A percentile compares a stretch with the other conserved stretches of the same genome.
Evolutionary conservation across 92 coral and sea anemone species (phyloP).

Genomic region (Virgularia gustaviana): DNA sequence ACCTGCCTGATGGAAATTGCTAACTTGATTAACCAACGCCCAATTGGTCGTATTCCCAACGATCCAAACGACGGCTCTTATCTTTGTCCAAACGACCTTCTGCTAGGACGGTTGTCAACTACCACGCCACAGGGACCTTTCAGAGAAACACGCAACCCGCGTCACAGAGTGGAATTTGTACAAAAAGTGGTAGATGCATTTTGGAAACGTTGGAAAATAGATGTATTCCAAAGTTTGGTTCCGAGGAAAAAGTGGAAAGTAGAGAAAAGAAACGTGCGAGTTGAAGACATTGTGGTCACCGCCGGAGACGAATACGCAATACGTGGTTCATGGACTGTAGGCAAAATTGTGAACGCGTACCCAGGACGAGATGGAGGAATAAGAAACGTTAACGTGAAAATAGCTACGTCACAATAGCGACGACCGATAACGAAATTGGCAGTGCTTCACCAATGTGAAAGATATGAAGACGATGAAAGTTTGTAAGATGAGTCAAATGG

Average conservation of each 20-base stretch:
- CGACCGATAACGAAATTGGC: too few relatives aligned
- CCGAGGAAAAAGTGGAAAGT: slow-evolving; percentile 40
- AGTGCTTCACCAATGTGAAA: too few relatives aligned
- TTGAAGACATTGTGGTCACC: slow-evolving; percentile 24
- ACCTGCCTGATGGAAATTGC: slow-evolving; percentile 39
- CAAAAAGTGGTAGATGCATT: slow-evolving; percentile 54
- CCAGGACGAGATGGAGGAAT: too few relatives aligned
- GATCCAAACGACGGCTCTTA: slow-evolving; percentile 46
- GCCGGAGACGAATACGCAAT: not conserved
- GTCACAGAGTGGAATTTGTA: slow-evolving; percentile 53
- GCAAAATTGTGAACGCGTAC: too few relatives aligned
- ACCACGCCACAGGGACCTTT: slow-evolving; percentile 49
- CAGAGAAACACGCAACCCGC: slow-evolving; percentile 43
- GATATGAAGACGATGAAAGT: too few relatives aligned
- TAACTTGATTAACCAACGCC: slow-evolving; percentile 42
- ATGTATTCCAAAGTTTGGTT: slow-evolving; percentile 34
- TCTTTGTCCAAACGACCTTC: slow-evolving; percentile 47
- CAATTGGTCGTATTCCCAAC: slow-evolving; percentile 39
- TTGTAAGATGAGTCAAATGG: too few relatives aligned
- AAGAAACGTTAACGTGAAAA: too few relatives aligned
- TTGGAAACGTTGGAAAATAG: slow-evolving; percentile 53
- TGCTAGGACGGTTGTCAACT: slow-evolving; percentile 43
- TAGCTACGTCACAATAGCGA: too few relatives aligned
- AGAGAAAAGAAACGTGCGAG: slow-evolving; percentile 32
- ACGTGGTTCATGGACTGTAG: too few relatives aligned